phyloP scores from a whole-genome alignment of 2,113 vertebrate species.

The Ariopsis seemanni region DNA sequence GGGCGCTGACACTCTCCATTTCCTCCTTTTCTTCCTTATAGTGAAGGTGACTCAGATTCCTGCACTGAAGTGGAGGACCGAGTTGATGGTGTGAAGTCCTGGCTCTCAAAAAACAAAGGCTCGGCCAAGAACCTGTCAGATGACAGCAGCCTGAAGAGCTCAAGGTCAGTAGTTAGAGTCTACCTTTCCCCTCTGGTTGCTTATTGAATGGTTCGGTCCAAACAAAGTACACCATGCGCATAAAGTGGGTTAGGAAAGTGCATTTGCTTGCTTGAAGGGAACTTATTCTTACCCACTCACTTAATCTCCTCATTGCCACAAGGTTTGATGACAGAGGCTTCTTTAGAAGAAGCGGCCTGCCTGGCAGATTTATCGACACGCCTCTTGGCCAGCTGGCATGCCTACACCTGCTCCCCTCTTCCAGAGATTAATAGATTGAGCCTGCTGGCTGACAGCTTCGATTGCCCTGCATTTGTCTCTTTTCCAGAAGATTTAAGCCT shows the following conservation, averaged over 20 bases:
- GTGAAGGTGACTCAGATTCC: conserved; percentile 86
- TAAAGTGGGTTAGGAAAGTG: conserved; percentile 2
- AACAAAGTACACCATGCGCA: not conserved
- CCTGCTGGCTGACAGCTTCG: conserved; percentile 65
- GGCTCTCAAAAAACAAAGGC: conserved; percentile 84
- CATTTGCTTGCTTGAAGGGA: conserved; percentile 8
- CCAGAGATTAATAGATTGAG: conserved; percentile 66
- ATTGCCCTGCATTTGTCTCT: conserved; percentile 67
- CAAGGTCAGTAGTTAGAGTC: conserved; percentile 80
- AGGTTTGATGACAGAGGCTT: conserved; percentile 50
- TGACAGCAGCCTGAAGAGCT: conserved; percentile 90
- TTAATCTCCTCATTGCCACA: conserved; percentile 56
- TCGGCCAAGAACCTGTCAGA: conserved; percentile 87
- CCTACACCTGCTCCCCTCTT: conserved; percentile 56
- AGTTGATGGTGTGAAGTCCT: conserved; percentile 93
- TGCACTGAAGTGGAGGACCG: conserved; percentile 92
- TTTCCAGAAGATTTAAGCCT: conserved; percentile 65
- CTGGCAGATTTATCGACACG: conserved; percentile 66
- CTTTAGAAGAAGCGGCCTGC: conserved; percentile 53
- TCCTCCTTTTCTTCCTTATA: conserved; percentile 58
- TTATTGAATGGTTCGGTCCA: not conserved
- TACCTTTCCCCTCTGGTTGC: conserved; percentile 12
- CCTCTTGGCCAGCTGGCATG: conserved; percentile 66
- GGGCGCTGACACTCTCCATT: not conserved
- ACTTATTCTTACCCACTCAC: conserved; percentile 18